phyloP scores from a whole-genome alignment of 2,113 vertebrate species.

The Marcusenius ussheri region DNA sequence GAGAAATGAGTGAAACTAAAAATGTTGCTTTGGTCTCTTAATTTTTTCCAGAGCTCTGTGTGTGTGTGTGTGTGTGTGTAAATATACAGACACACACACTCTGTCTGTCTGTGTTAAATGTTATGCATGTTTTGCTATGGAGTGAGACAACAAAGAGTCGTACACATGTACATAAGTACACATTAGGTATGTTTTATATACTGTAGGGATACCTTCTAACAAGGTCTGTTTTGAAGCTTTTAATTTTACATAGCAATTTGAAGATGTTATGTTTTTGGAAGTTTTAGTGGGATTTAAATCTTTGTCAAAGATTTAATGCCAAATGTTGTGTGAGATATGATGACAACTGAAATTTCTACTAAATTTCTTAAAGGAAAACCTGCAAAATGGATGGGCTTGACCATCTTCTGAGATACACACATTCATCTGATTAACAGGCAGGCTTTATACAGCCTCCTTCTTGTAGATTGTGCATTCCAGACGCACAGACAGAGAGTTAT shows the following conservation, averaged over 20 bases:
- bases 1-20: too few relatives aligned
- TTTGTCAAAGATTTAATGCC: not conserved
- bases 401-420: not conserved
- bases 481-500: not conserved
- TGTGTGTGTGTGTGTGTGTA: not conserved
- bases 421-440: not conserved
- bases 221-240: not conserved
- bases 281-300: not conserved
- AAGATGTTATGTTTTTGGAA: not conserved
- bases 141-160: slow-evolving; percentile 49
- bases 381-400: not conserved
- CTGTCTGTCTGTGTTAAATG: slow-evolving; percentile 43
- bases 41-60: not conserved
- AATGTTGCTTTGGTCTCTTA: too few relatives aligned
- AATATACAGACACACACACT: not conserved
- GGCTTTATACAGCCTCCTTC: slow-evolving; percentile 21
- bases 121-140: slow-evolving; percentile 69
- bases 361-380: not conserved
- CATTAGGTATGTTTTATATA: not conserved
- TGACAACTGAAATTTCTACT: not conserved
- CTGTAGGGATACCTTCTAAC: not conserved
- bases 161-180: not conserved
- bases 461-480: not conserved
- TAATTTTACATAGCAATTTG: not conserved
- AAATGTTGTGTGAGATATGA: too few relatives aligned